A percentile compares a stretch with the other conserved stretches of the same genome.
Conservation (phyloP, 2,797 vertebrate genomes). For the Hirundo rustica region DNA sequence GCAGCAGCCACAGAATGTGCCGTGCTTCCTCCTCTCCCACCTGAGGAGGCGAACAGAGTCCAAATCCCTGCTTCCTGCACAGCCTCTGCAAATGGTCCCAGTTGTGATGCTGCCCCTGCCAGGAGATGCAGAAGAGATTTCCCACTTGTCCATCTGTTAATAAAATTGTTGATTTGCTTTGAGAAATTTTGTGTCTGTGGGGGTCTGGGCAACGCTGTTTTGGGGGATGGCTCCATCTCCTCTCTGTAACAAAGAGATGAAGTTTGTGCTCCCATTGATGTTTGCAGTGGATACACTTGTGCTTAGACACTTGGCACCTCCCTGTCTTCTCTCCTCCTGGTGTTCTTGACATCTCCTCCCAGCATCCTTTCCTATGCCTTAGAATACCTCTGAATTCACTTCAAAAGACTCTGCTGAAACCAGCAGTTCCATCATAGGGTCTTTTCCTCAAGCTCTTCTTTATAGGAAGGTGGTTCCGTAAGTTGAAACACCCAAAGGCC, state of each 20-base stretch:
- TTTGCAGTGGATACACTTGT: background rate
- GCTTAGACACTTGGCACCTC: background rate
- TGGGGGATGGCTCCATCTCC: background rate
- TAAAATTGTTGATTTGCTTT: background rate
- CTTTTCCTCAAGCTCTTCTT: background rate
- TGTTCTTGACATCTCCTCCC: background rate
- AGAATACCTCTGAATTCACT: background rate
- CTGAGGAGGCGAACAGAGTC: background rate
- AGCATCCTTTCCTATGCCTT: background rate
- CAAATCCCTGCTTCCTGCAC: background rate
- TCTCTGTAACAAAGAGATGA: background rate
- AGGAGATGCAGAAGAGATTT: background rate
- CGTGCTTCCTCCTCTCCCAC: background rate
- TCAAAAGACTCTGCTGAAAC: background rate
- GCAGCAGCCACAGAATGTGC: background rate
- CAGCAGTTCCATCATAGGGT: background rate
- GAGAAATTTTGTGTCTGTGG: background rate
- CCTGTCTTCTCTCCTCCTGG: background rate
- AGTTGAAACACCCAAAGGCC: background rate
- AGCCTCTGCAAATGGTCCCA: background rate
- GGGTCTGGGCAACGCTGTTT: background rate
- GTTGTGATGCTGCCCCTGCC: background rate
- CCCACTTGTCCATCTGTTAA: background rate
- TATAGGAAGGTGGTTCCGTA: no score
- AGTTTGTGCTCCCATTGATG: background rate